phyloP scores from a whole-genome alignment of 92 coral and sea anemone species.

The Porites divaricata region DNA sequence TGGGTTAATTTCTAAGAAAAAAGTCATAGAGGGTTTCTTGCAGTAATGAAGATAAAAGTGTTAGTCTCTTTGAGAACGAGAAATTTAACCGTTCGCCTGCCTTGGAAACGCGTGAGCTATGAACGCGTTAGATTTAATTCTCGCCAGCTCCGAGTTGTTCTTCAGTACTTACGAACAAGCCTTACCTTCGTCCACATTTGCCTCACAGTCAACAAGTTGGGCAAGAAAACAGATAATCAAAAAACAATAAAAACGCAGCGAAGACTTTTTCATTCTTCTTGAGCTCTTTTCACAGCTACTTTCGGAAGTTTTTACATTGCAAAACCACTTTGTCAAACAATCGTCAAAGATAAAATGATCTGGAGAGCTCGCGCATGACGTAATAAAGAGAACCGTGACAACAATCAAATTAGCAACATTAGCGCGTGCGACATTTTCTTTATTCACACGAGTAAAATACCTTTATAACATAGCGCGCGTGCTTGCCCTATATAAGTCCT shows the following conservation, averaged over 20 bases:
- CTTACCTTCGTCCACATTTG: not conserved
- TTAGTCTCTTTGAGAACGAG: too few relatives aligned
- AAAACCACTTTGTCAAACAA: not conserved
- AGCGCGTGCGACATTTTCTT: not conserved
- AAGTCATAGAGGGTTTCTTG: too few relatives aligned
- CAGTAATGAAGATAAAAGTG: too few relatives aligned
- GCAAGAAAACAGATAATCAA: not conserved
- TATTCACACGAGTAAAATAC: too few relatives aligned
- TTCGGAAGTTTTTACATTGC: not conserved
- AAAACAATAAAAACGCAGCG: not conserved
- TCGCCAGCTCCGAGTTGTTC: too few relatives aligned
- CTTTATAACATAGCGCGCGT: too few relatives aligned
- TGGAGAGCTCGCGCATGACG: not conserved
- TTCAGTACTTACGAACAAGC: too few relatives aligned
- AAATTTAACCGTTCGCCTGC: too few relatives aligned
- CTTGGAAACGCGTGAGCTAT: too few relatives aligned
- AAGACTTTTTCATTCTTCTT: not conserved
- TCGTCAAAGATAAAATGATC: not conserved
- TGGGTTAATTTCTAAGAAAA: too few relatives aligned
- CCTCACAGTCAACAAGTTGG: not conserved
- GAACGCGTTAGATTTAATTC: too few relatives aligned
- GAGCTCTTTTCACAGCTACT: not conserved
- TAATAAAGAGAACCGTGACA: not conserved
- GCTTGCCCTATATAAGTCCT: too few relatives aligned
- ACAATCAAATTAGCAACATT: not conserved